Base-by-base conservation (phyloP, 2,113 vertebrate species). In the Callithrix jacchus region DNA sequence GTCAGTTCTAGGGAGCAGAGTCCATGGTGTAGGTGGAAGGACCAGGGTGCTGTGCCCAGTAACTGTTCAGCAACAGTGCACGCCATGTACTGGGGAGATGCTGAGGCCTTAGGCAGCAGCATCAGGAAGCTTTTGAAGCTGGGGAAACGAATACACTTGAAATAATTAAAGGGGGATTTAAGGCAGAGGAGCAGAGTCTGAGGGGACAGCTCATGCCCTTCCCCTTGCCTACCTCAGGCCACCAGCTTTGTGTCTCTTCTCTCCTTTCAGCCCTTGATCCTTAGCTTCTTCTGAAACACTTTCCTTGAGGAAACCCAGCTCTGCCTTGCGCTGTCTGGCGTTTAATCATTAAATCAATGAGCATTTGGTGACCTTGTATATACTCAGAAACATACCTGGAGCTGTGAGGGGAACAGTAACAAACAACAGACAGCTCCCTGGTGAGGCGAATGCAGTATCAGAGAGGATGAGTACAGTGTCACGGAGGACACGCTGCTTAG, bases 271-370 rank as follows among this genome's bases (percentile, higher is more conserved):
- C 42, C n/a, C 30, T 89, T 74, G n/a, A 54, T 49, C 66, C 35
- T 87, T 76, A 52, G 1, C 49, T 82, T 87, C 42, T 92, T 66
- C 35, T 37, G 56, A 27, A 95, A 87, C 61, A 13, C 66, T 85
- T 21, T 85, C 54, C 83, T 68, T 56, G 21, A n/a, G 61, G 54
- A 71, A 64, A 32, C 25, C 58, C 61, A 35, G 25, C 52, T 89
- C 70, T 83, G 0, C 54, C 66, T 80, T 88, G 37, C 79, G 91
- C 30, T 66, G 16, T 35, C 58, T 95, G 35, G n/a, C n/a, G n/a
- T 85, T 80, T 85, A 80, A 88, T 84, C 10, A 6, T 82, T 87
- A 76, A 87, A 71, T 86, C 40, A 76, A 3, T 20, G 73, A 70
- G 37, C 47, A 73, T 54, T 56, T 61, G 77, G 87, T n/a, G 49